Base-by-base conservation (phyloP, 2,113 vertebrate genomes). In the Acanthisitta chloris region DNA sequence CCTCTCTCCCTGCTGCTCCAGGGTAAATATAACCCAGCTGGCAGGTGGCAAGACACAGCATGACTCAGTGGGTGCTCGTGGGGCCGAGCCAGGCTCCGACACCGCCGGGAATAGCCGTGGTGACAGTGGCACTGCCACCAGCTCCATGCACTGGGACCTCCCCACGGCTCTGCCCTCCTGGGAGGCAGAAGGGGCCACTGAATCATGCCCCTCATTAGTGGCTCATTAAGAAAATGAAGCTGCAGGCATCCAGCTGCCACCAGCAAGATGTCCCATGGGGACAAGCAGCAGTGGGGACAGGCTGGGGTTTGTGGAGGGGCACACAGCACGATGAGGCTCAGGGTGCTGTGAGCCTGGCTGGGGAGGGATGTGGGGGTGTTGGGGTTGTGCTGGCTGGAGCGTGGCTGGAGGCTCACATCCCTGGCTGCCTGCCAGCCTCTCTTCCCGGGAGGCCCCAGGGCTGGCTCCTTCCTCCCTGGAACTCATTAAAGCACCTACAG, bases 211-310 rank as follows among this genome's bases (percentile, higher is more conserved):
- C 92, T 94, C 90, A 61, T 94, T 94, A 96, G 94, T n/a, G 0
- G 29, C 87, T 92, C 87, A 77, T 96, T 94, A 96, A 21, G 71
- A 38, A 92, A 92, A 94, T 24, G 36, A 94, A 96, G 87, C 77
- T 28, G 61, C 86, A 0, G 76, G 81, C 88, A 2, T 23, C 0
- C 7, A 43, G 86, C 33, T 34, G 29, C 62, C 74, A 64, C 48
- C 1, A 1, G 48, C 25, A 1, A 40, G 65, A 4, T 31, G 7
- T 10, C 51, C 38, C 6, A 58, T 0, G 28, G 17, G 6, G 57
- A 19, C 1, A 15, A 36, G 77, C 38, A 23, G n/a, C 40, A 4
- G 40, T 0, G 49, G 70, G 1, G 31, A 6, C 14, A 4, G 21
- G 33, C 29, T 12, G 79, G 57, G 10, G 33, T 24, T 1, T 6